A percentile compares a stretch with the other conserved stretches of the same genome.
Evolutionary conservation across 1,140 invertebrate genomes (phyloP).

Genomic region (Drosophila hydei): DNA sequence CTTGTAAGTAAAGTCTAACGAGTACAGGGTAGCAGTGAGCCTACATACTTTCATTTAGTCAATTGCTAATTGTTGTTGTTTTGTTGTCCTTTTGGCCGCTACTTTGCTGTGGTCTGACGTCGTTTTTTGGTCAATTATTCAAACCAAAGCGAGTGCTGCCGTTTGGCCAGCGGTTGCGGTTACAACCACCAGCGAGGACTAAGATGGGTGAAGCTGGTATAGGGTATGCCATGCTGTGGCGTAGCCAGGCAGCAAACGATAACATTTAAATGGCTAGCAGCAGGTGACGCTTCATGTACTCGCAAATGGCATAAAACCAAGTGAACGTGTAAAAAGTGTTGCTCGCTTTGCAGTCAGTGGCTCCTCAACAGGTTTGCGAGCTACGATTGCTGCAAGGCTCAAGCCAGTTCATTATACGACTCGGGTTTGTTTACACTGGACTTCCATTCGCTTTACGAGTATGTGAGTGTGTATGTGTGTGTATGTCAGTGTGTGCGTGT

Average conservation of each 20-base stretch:
- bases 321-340: slow-evolving; percentile 63
- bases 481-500: slow-evolving; percentile 9
- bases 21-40: background rate
- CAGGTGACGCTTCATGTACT: slow-evolving; percentile 53
- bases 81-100: slow-evolving; percentile 36
- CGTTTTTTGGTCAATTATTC: slow-evolving; percentile 74
- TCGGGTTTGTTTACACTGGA: slow-evolving; percentile 57
- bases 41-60: too few species aligned
- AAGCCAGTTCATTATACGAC: slow-evolving; percentile 61
- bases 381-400: background rate
- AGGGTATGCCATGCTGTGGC: background rate
- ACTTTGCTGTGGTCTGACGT: slow-evolving; percentile 69
- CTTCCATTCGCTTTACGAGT: slow-evolving; percentile 12
- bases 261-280: slow-evolving; percentile 66
- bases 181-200: slow-evolving; percentile 27
- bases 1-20: too few species aligned
- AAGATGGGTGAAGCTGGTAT: background rate
- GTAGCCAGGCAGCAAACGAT: slow-evolving; percentile 29
- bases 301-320: slow-evolving; percentile 14
- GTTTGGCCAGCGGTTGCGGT: slow-evolving; percentile 59
- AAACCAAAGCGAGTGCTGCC: slow-evolving; percentile 57
- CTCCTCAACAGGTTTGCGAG: slow-evolving; percentile 58
- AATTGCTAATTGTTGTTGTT: background rate
- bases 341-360: slow-evolving; percentile 53
- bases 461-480: background rate